Evolutionary conservation across 2,888 invertebrate genomes (phyloP).

Genomic region (Oasisia sp.): DNA sequence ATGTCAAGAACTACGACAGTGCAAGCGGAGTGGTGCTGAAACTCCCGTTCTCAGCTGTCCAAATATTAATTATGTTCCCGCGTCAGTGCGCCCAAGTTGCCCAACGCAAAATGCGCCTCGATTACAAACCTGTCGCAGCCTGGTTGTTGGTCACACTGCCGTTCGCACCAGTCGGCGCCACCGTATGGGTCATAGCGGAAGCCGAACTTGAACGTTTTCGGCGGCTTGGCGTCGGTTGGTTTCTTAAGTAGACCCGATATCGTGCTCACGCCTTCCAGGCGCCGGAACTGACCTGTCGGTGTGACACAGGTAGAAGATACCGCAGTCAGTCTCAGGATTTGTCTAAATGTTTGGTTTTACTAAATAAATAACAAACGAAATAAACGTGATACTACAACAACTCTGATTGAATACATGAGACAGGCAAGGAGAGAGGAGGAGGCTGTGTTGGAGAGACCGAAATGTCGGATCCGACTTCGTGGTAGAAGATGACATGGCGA

Average conservation of each 20-base stretch:
- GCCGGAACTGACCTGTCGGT: neutral
- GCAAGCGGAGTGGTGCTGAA: too few relatives aligned
- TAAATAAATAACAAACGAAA: too few relatives aligned
- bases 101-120: neutral
- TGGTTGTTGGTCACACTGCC: neutral
- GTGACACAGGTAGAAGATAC: neutral
- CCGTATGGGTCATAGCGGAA: neutral
- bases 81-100: neutral
- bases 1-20: too few relatives aligned
- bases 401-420: too few relatives aligned
- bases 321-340: neutral
- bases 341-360: neutral
- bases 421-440: too few relatives aligned
- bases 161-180: constrained; percentile 6
- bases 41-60: too few relatives aligned
- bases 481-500: too few relatives aligned
- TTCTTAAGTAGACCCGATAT: neutral
- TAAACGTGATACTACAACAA: too few relatives aligned
- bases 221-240: neutral
- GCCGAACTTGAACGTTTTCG: neutral
- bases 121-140: neutral
- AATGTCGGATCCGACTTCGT: too few relatives aligned
- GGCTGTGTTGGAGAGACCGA: too few relatives aligned
- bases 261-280: neutral
- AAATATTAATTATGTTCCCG: too few relatives aligned